These are phyloP conservation scores for Monopis laevigella DNA, from an alignment of 2,888 invertebrate genomes.

Conservation along the genomic window DNA sequence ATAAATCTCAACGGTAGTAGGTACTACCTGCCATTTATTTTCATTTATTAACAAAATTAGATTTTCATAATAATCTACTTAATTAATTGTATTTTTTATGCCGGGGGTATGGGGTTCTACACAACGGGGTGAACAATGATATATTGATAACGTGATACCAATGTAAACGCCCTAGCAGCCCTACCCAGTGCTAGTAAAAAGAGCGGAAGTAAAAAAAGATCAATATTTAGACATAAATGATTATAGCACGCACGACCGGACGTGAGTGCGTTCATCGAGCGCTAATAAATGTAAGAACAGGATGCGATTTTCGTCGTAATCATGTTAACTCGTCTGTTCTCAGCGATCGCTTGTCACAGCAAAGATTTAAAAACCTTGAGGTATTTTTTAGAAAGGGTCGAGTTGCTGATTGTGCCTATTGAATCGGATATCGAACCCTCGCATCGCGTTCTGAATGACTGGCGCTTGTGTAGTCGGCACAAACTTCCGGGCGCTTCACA, in stretches of 20 bases:
- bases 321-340: constrained; percentile 51
- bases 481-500: neutral
- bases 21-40: too few relatives aligned
- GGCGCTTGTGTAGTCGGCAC: constrained; percentile 5
- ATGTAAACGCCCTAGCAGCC: too few relatives aligned
- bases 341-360: constrained; percentile 48
- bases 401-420: constrained; percentile 24
- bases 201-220: constrained; percentile 55
- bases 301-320: constrained; percentile 57
- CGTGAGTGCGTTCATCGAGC: constrained; percentile 44
- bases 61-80: too few relatives aligned
- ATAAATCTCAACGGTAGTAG: too few relatives aligned
- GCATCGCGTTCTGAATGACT: constrained; percentile 6
- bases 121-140: too few relatives aligned
- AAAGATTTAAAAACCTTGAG: constrained; percentile 25
- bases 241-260: constrained; percentile 47
- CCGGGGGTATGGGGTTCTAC: too few relatives aligned
- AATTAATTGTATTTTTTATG: too few relatives aligned
- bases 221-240: constrained; percentile 64
- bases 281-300: constrained; percentile 55
- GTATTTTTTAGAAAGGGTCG: constrained; percentile 23
- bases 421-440: constrained; percentile 46
- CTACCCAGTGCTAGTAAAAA: constrained; percentile 24
- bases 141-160: too few relatives aligned
- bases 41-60: too few relatives aligned